phyloP scores from a whole-genome alignment of 2,797 vertebrate species.

The Onychomys torridus region DNA sequence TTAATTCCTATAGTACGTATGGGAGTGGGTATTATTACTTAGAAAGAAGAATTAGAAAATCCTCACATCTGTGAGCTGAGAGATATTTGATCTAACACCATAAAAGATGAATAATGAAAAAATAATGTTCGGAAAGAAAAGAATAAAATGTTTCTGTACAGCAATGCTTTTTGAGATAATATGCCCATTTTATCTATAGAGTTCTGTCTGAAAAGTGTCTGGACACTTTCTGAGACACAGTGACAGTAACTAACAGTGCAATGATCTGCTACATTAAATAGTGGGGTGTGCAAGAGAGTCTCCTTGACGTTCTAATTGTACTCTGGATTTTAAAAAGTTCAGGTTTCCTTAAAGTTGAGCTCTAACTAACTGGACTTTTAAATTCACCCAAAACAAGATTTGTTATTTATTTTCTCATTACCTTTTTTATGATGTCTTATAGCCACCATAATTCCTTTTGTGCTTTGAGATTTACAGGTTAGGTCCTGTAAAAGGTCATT shows the following conservation, averaged over 20 bases:
- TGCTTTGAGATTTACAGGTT: constrained; percentile 83
- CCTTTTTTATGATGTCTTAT: constrained; percentile 84
- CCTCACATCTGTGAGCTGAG: constrained; percentile 15
- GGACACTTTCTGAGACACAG: constrained; percentile 64
- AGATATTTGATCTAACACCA: constrained; percentile 6
- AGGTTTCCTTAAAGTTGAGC: constrained; percentile 75
- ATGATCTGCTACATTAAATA: constrained; percentile 61
- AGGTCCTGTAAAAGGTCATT: constrained; percentile 76
- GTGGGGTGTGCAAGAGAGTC: constrained; percentile 72
- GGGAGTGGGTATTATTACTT: constrained; percentile 23
- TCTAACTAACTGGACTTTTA: constrained; percentile 75
- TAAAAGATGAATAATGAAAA: constrained; percentile 55
- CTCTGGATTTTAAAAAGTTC: constrained; percentile 71
- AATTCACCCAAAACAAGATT: constrained; percentile 81
- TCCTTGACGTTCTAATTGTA: constrained; percentile 69
- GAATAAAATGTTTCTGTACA: constrained; percentile 61
- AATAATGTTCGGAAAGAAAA: constrained; percentile 64
- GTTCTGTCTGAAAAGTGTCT: constrained; percentile 63
- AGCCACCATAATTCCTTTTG: constrained; percentile 75
- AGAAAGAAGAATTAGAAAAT: constrained; percentile 21
- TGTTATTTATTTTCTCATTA: constrained; percentile 84
- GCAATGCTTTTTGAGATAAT: constrained; percentile 59
- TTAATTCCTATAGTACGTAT: constrained; percentile 29
- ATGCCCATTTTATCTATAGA: constrained; percentile 57
- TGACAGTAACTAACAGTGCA: constrained; percentile 68